Evolutionary conservation across 2,797 vertebrate species (phyloP).

Genomic region (Amblyopsis hoosieri): DNA sequence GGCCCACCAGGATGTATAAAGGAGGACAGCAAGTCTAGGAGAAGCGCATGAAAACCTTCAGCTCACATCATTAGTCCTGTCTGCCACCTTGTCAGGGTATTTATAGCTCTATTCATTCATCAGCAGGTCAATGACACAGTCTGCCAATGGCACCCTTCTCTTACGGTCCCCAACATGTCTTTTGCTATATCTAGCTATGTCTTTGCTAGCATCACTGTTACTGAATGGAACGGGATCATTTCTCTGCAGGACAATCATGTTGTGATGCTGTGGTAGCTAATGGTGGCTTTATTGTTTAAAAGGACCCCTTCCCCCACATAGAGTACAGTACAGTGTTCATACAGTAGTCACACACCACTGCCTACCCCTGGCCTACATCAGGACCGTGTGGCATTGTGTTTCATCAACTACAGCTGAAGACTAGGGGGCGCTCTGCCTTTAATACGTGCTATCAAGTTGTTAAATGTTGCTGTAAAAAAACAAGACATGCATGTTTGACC

Average conservation of each 20-base stretch:
- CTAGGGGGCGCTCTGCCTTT: too few relatives aligned
- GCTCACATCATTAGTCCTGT: conserved; percentile 79
- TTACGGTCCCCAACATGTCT: conserved; percentile 53
- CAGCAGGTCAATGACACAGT: conserved; percentile 80
- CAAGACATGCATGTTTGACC: too few relatives aligned
- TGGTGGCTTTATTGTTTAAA: not conserved
- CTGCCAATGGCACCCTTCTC: conserved; percentile 75
- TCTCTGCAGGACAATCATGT: conserved; percentile 54
- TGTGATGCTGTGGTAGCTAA: conserved; percentile 38
- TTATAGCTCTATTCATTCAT: conserved; percentile 81
- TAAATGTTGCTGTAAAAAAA: too few relatives aligned
- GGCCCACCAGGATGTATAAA: conserved; percentile 57
- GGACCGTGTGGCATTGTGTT: too few relatives aligned
- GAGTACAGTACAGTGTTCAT: too few relatives aligned
- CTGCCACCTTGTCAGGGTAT: conserved; percentile 80
- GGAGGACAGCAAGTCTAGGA: conserved; percentile 68
- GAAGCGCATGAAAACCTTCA: conserved; percentile 77
- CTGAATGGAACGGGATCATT: conserved; percentile 53
- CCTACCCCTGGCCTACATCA: too few relatives aligned
- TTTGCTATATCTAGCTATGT: conserved; percentile 13
- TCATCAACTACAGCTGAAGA: too few relatives aligned
- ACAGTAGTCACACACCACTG: too few relatives aligned
- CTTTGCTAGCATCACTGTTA: conserved; percentile 47
- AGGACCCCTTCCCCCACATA: too few relatives aligned
- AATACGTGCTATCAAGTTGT: too few relatives aligned